phyloP scores from a whole-genome alignment of 2,888 invertebrate species.

The Hemithea aestivaria region DNA sequence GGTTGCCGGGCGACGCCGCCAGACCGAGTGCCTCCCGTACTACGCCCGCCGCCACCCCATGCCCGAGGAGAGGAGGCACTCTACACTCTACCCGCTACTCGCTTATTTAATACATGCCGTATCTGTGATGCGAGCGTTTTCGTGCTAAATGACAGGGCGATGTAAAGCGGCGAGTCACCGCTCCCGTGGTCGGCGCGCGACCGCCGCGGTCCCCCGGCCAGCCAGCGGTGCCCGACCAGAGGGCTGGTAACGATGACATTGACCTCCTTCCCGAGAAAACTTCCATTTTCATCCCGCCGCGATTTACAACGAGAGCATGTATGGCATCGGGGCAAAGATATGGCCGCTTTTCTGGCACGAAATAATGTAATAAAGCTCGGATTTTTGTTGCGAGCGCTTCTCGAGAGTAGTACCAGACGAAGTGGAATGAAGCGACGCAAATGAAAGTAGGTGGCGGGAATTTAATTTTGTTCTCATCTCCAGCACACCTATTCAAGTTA shows the following conservation, averaged over 20 bases:
- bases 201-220: conserved; percentile 5
- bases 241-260: conserved; percentile 50
- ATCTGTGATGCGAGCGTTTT: conserved; percentile 72
- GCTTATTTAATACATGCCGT: conserved; percentile 74
- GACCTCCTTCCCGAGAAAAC: conserved; percentile 49
- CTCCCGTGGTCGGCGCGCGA: conserved; percentile 37
- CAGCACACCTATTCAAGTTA: conserved; percentile 12
- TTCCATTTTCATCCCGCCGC: conserved; percentile 34
- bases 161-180: conserved; percentile 53
- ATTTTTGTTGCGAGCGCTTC: conserved; percentile 8
- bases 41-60: conserved; percentile 56
- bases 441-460: conserved; percentile 13
- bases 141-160: conserved; percentile 68
- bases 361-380: conserved; percentile 10
- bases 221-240: conserved; percentile 23
- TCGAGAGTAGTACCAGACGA: conserved; percentile 7
- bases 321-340: conserved; percentile 15
- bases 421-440: conserved; percentile 3
- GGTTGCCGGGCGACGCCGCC: conserved; percentile 81
- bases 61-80: conserved; percentile 38
- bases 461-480: conserved; percentile 22
- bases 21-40: conserved; percentile 82
- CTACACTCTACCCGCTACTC: conserved; percentile 61
- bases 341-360: conserved; percentile 9
- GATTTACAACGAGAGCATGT: conserved; percentile 26